Evolutionary conservation across 2,797 vertebrate genomes (phyloP).

Genomic region (Poeciliopsis infans): DNA sequence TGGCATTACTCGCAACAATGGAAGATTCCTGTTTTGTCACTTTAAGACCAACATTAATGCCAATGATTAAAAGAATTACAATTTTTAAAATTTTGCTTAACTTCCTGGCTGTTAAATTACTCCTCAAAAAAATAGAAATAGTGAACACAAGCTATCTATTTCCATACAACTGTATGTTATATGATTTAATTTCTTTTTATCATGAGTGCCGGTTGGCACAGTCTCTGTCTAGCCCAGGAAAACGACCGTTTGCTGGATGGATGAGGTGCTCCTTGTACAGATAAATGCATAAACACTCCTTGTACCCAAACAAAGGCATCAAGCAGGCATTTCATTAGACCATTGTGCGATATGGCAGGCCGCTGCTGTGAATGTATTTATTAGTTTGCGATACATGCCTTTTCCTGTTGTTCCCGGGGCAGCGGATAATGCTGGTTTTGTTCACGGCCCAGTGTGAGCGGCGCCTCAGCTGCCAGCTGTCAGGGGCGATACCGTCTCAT

Average conservation of each 20-base stretch:
- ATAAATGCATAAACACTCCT: slow-evolving; percentile 82
- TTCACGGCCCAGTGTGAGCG: slow-evolving; percentile 79
- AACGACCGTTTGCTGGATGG: slow-evolving; percentile 50
- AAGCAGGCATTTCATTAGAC: slow-evolving; percentile 83
- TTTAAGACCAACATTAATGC: background rate
- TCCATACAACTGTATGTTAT: background rate
- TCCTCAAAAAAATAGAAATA: background rate
- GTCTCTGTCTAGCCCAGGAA: slow-evolving; percentile 4
- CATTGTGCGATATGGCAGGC: slow-evolving; percentile 84
- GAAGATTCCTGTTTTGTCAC: slow-evolving; percentile 6
- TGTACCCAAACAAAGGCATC: slow-evolving; percentile 83
- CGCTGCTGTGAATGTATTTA: slow-evolving; percentile 83
- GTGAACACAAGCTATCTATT: background rate
- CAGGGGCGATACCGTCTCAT: slow-evolving; percentile 81
- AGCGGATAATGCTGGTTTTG: slow-evolving; percentile 81
- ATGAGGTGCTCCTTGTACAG: slow-evolving; percentile 65
- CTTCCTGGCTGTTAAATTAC: background rate
- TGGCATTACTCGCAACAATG: background rate
- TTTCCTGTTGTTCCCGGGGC: slow-evolving; percentile 79
- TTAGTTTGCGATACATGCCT: slow-evolving; percentile 85
- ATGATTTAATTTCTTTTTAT: background rate
- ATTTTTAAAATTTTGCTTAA: slow-evolving; percentile 1
- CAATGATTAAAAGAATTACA: background rate
- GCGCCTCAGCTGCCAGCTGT: slow-evolving; percentile 90
- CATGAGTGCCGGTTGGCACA: slow-evolving; percentile 16